Conservation (phyloP, 2,888 invertebrate genomes). For the Cheilosia scutellata region DNA sequence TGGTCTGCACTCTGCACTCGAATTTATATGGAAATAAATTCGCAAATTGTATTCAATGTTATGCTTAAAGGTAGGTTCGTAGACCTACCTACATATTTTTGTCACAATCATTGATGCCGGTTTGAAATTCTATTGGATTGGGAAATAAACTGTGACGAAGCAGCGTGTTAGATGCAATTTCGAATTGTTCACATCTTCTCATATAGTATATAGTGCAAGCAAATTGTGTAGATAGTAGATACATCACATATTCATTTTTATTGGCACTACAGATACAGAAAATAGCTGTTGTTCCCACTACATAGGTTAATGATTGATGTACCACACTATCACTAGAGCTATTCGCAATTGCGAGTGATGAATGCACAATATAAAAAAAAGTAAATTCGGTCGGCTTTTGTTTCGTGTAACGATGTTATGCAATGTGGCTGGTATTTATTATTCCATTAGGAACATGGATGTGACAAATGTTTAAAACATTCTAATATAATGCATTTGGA, state of each 20-base stretch:
- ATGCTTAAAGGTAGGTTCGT: too few species aligned
- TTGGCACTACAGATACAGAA: neutral
- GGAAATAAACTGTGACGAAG: slow-evolving; percentile 31
- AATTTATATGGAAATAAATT: neutral
- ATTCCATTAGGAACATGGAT: neutral
- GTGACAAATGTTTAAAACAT: slow-evolving; percentile 1
- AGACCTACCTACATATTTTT: neutral
- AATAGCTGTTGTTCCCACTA: neutral
- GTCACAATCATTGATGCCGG: neutral
- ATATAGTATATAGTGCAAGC: too few species aligned
- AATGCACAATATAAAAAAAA: neutral
- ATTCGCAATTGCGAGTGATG: slow-evolving; percentile 18
- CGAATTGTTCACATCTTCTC: neutral
- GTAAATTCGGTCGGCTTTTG: neutral
- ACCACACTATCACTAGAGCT: neutral
- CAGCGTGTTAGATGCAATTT: neutral
- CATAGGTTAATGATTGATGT: slow-evolving; percentile 10
- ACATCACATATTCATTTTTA: neutral
- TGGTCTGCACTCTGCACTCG: slow-evolving; percentile 1
- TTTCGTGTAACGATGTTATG: neutral
- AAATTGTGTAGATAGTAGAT: too few species aligned
- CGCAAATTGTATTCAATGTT: neutral
- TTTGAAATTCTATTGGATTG: slow-evolving; percentile 26
- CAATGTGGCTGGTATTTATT: neutral
- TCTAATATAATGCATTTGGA: neutral